Evolutionary conservation across 2,888 invertebrate genomes (phyloP), one percentile per base, ranked within the genome.

Genomic region (Drosophila cognata): DNA sequence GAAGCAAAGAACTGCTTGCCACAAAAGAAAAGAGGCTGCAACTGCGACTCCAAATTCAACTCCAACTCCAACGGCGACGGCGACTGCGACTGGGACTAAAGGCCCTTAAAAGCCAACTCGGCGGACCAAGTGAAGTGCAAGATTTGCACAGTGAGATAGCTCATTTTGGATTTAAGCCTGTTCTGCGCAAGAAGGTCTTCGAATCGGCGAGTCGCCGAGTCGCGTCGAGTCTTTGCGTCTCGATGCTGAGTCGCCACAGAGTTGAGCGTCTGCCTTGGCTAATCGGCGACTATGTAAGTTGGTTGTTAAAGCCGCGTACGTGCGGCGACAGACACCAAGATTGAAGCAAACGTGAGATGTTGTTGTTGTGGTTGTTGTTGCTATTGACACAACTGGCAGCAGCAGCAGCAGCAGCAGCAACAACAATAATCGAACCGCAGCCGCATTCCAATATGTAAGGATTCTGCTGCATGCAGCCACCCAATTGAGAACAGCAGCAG

Each of bases 231-330:
- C 29, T 25, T 38, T 38, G 38, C 7, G 31, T 16, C 18, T 16
- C 31, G 28, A 62, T 48, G 59, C 38, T 35, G 46, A 53, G n/a
- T 52, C 50, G 69, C 55, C 66, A 63, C 69, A 69, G 71, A 66
- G 72, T 63, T 16, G 16, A 46, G 62, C 73, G 79, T 78, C 46
- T 89, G 79, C 84, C 87, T 88, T 88, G 86, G 87, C 87, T 88
- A 87, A 87, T 87, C 87, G 87, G 81, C 87, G 90, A 89, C 88
- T 88, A 87, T 87, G 89, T 88, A 85, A 89, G 88, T 85, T 80
- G 89, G 78, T 83, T 87, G 89, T 89, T 87, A 82, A 81, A 82
- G 74, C 82, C 70, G 71, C 78, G 88, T 88, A 89, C 87, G 87
- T 89, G 87, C 90, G 86, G 87, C 87, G 87, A 89, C 87, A 88